Base-by-base conservation (phyloP, 2,888 invertebrate genomes). In the Pharmacophagus antenor region DNA sequence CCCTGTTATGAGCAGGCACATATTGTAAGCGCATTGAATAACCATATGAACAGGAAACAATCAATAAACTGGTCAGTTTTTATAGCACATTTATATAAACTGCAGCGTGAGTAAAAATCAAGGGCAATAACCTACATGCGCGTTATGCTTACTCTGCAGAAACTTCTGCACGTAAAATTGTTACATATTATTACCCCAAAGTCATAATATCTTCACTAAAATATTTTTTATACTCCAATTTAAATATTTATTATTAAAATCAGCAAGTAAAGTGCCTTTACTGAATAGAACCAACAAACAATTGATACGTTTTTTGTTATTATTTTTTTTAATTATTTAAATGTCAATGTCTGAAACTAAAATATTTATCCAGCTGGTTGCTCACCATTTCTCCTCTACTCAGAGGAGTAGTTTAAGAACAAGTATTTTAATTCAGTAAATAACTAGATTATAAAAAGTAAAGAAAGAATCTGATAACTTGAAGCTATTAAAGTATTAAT, bases 41-140 rank as follows among this genome's bases (percentile, higher is more conserved):
- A 31, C 77, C 74, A 76, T 64, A 61, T 71, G 70, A 75, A 74
- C 88, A 88, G 89, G 88, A 88, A 83, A 82, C 82, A 72, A 74
- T 70, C 85, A 87, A 88, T 89, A 82, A 86, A 76, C 72, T 74
- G 80, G 77, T 77, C 82, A 77, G 74, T 79, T 73, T 74, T 74
- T 70, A 71, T 71, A 70, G 76, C 75, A 72, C 75, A 74, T 75
- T 74, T 66, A 66, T 60, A 65, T 68, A 68, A 67, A 56, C 20
- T 68, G 66, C 64, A 69, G 64, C 61, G 58, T 62, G 48, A 64
- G 63, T 58, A 63, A 64, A 70, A 67, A 67, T 52, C 65, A 65
- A 67, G 72, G 70, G 62, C 68, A 65, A 62, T 68, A 62, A 67
- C 71, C 70, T 65, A 49, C 31, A 57, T 50, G 61, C 48, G 55